Evolutionary conservation across 2,113 vertebrate genomes (phyloP).

Genomic region (Toxotes jaculatrix): DNA sequence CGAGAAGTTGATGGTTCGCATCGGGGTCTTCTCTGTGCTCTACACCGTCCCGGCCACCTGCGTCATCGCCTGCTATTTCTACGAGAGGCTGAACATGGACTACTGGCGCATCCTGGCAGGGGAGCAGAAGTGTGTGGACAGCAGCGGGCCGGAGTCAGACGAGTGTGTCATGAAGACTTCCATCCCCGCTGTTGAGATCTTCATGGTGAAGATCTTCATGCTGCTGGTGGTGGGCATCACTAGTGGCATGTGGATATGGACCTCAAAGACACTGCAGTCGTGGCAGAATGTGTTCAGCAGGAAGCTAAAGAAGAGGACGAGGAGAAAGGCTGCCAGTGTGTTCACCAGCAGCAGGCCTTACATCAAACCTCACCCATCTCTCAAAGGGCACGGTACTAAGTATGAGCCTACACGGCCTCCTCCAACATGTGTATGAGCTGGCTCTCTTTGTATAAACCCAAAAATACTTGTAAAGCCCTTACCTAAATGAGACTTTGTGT

Average conservation of each 20-base stretch:
- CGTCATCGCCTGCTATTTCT: constrained; percentile 97
- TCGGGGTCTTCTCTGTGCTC: constrained; percentile 95
- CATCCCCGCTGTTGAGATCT: constrained; percentile 95
- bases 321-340: constrained; percentile 92
- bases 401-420: constrained; percentile 88
- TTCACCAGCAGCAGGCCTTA: constrained; percentile 90
- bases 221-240: constrained; percentile 96
- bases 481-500: constrained; percentile 60
- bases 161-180: constrained; percentile 93
- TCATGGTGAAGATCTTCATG: constrained; percentile 99
- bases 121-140: constrained; percentile 87
- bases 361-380: constrained; percentile 92
- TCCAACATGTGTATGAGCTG: constrained; percentile 91
- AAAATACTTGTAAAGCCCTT: constrained; percentile 67
- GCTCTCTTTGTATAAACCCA: constrained; percentile 32
- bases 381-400: constrained; percentile 89
- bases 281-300: constrained; percentile 96
- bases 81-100: constrained; percentile 96
- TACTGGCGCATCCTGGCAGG: constrained; percentile 90
- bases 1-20: constrained; percentile 97
- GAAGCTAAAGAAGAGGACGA: constrained; percentile 89
- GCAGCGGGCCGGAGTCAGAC: constrained; percentile 81
- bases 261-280: constrained; percentile 96
- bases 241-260: constrained; percentile 99
- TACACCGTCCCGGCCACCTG: constrained; percentile 97